These are phyloP conservation scores for Arion vulgaris DNA, from an alignment of 1,140 invertebrate species.

Conservation along the genomic window DNA sequence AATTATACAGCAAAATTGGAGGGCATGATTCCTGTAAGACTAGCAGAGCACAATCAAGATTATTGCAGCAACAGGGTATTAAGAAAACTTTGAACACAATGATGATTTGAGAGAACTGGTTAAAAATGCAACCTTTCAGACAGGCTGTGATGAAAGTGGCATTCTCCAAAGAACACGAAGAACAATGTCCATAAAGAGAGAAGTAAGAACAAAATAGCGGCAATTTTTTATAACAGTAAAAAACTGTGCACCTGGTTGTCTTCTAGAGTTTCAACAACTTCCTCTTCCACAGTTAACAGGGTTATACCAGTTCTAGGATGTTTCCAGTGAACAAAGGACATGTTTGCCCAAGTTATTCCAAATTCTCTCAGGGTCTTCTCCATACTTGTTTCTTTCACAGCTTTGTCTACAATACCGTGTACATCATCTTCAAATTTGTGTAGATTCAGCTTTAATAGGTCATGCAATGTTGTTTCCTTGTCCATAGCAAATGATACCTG, in stretches of 20 bases:
- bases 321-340: conserved; percentile 92
- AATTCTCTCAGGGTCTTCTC: conserved; percentile 93
- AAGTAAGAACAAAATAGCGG: no score
- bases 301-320: conserved; percentile 88
- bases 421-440: conserved; percentile 97
- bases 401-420: conserved; percentile 96
- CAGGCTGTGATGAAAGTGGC: no score
- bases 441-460: conserved; percentile 90
- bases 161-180: no score
- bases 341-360: conserved; percentile 90
- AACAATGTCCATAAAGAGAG: no score
- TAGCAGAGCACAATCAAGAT: no score
- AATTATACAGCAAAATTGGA: no score
- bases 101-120: no score
- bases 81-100: no score
- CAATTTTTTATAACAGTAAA: no score
- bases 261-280: conserved; percentile 95
- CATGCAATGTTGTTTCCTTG: conserved; percentile 89
- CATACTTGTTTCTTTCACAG: conserved; percentile 98
- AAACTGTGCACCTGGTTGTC: conserved; percentile 92
- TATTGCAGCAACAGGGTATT: no score
- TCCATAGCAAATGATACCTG: conserved; percentile 95
- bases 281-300: conserved; percentile 90
- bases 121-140: no score
- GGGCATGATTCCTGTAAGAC: no score